phyloP scores from a whole-genome alignment of 2,888 invertebrate species.

The Ormyrus labotus region DNA sequence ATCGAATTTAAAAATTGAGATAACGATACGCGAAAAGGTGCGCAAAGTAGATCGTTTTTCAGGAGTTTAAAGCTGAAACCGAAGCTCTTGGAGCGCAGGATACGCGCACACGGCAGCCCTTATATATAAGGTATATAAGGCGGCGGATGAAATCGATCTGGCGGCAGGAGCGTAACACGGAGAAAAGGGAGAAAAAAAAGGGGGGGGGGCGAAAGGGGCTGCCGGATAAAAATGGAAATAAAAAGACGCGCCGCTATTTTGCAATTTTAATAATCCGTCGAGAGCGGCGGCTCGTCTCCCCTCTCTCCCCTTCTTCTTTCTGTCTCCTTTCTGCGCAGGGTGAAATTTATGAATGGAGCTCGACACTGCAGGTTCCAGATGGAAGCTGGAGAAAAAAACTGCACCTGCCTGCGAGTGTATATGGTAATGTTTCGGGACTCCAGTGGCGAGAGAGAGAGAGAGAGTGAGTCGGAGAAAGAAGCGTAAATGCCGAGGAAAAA shows the following conservation, averaged over 20 bases:
- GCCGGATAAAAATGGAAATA: conserved; percentile 51
- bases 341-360: conserved; percentile 57
- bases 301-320: conserved; percentile 6
- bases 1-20: neutral
- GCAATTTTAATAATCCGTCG: conserved; percentile 58
- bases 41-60: conserved; percentile 41
- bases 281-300: conserved; percentile 33
- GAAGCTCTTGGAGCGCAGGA: conserved; percentile 14
- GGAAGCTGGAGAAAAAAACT: conserved; percentile 4
- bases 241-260: conserved; percentile 51
- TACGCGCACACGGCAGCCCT: conserved; percentile 24
- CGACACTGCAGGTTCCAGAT: conserved; percentile 4
- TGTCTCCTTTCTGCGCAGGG: neutral
- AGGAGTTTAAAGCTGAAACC: conserved; percentile 45
- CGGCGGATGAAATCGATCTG: conserved; percentile 54
- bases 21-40: conserved; percentile 18
- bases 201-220: neutral
- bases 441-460: too few relatives aligned
- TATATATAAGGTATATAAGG: neutral
- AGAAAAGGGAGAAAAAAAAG: conserved; percentile 37
- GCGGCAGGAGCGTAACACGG: neutral
- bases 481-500: neutral
- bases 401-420: conserved; percentile 57
- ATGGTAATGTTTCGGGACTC: conserved; percentile 58
- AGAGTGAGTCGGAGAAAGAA: conserved; percentile 1